Base-by-base conservation (phyloP, 53 echinoderm and acorn worm species). In the Apostichopus leukothele region DNA sequence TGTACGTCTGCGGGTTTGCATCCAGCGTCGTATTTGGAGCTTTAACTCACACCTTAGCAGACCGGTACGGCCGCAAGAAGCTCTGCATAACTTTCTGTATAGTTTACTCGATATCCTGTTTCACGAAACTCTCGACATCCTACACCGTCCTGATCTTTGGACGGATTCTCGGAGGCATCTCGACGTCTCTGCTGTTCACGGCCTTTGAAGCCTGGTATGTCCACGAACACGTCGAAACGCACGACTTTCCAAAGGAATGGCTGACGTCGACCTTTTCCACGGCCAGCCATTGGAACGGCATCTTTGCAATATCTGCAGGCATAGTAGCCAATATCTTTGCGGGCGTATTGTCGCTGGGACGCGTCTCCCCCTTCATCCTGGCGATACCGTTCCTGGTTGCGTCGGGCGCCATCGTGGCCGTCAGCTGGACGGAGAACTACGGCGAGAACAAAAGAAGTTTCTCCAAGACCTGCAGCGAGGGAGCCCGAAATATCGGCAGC, bases 181-280 rank as follows among this genome's bases (percentile, higher is more conserved):
- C 95, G 11, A 98, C 98, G 1, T 98, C 98, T 13, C 89, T 98
- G 6, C 91, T 98, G 22, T 98, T 97, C 79, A 94, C 98, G 0
- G 96, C 98, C 4, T 98, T 94, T 83, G 98, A 98, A 84, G 95
- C 98, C 7, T 98, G 97, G 98, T 98, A 96, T 75, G 94, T 94
- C 52, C 98, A 98, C 20, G 95, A 98, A 89, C 98, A 98, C 53
- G 89, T 96, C 9, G 92, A 95, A 66, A 90, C 96, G 0, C 94
- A 98, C 54, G 98, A 98, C 87, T 98, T 98, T 79, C 98, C 98
- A 5, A 98, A 94, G 74, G 98, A 98, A 83, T 98, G 98, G 98
- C 89, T 98, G 3, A 52, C 93, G 6, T 75, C 95, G 11, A 98
- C 98, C n/a, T 96, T 98, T 76, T 93, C 96, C 16, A 94, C 94